Evolutionary conservation across 2,888 invertebrate genomes (phyloP).

Genomic region (Cyclophora punctaria): DNA sequence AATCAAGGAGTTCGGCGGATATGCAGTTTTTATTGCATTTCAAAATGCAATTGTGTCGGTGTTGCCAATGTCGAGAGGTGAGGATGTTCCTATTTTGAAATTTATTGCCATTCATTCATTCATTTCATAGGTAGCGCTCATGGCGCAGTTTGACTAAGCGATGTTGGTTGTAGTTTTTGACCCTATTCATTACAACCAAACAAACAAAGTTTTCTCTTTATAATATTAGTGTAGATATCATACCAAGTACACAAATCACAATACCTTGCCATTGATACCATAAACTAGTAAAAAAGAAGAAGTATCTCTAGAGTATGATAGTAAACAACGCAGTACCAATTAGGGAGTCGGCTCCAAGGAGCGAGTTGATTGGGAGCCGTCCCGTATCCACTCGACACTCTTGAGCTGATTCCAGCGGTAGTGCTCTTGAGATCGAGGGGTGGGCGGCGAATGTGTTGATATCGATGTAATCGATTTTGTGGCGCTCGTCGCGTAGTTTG

Average conservation of each 20-base stretch:
- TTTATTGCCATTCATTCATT: neutral
- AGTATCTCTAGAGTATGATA: no score
- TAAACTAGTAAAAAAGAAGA: no score
- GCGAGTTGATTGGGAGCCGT: slow-evolving; percentile 29
- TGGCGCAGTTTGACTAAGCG: no score
- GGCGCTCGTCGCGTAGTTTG: no score
- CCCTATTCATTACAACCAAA: no score
- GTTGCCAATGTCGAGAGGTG: neutral
- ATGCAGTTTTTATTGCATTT: slow-evolving; percentile 18
- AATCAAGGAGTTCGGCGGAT: slow-evolving; percentile 29
- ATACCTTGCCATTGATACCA: no score
- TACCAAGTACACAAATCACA: no score
- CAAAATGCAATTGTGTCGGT: no score
- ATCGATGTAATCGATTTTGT: slow-evolving; percentile 8
- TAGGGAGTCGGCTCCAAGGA: slow-evolving; percentile 12
- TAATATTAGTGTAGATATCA: no score
- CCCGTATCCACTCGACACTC: slow-evolving; percentile 57
- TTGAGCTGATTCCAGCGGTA: slow-evolving; percentile 42
- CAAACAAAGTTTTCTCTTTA: no score
- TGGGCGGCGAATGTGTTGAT: slow-evolving; percentile 12
- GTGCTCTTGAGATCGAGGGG: slow-evolving; percentile 32
- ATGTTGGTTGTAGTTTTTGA: no score
- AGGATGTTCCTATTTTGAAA: neutral
- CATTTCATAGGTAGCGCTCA: no score
- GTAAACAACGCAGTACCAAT: slow-evolving; percentile 3